Percentiles rank a stretch among this genome's conserved stretches.
Evolutionary conservation across 2,888 invertebrate genomes (phyloP).

Genomic region (Lycophotia porphyrea): DNA sequence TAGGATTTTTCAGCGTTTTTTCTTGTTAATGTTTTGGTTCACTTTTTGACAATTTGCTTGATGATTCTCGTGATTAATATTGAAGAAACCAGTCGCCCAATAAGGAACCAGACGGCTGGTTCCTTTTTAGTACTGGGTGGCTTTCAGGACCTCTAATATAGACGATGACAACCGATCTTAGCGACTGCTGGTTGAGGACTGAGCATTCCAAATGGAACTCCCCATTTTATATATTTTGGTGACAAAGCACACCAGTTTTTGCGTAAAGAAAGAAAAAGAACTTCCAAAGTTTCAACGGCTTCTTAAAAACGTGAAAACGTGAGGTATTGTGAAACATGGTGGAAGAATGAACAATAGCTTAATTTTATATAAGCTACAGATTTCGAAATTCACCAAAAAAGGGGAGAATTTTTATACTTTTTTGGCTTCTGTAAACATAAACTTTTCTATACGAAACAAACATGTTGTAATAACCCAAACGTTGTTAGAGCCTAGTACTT

Average conservation of each 20-base stretch:
- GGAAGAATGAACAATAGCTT: background rate
- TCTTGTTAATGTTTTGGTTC: slow-evolving; percentile 1
- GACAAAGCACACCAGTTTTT: background rate
- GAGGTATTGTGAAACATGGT: background rate
- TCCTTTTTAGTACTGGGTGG: background rate
- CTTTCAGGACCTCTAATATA: background rate
- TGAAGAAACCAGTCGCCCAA: too few relatives aligned
- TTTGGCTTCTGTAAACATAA: background rate
- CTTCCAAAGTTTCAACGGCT: slow-evolving; percentile 18
- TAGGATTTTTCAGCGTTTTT: background rate
- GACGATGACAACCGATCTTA: background rate
- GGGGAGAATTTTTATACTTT: background rate
- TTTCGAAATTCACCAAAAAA: background rate
- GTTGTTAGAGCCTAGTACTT: background rate
- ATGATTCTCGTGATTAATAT: background rate
- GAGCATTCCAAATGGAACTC: background rate
- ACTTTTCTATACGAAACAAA: background rate
- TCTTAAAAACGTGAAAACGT: slow-evolving; percentile 37
- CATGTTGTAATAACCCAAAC: background rate
- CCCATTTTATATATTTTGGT: slow-evolving; percentile 1
- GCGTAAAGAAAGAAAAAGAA: background rate
- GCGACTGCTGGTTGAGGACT: background rate
- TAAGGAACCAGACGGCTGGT: background rate
- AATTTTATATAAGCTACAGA: background rate
- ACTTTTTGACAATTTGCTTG: slow-evolving; percentile 1